Percentiles rank a stretch among this genome's conserved stretches.
These are phyloP conservation scores for Mormyrus iriodes DNA, from an alignment of 2,113 vertebrate genomes.

Conservation along the genomic window DNA sequence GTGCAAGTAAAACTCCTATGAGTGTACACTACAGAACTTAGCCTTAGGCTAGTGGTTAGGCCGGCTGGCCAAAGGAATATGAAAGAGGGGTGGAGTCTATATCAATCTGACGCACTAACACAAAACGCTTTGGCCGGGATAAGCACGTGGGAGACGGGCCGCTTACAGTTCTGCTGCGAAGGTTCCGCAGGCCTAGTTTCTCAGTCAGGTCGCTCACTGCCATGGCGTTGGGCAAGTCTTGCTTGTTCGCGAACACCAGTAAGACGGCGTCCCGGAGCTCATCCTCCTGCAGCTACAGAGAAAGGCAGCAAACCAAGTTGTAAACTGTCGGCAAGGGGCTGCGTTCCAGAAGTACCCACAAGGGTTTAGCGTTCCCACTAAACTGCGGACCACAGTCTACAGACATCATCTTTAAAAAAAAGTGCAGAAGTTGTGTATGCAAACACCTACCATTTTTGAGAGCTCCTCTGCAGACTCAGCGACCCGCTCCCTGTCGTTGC, in stretches of 20 bases:
- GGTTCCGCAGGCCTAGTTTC: constrained; percentile 69
- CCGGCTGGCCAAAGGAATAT: background rate
- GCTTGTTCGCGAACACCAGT: constrained; percentile 90
- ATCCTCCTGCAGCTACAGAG: constrained; percentile 71
- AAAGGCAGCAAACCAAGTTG: background rate
- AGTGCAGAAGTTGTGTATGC: background rate
- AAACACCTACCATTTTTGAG: constrained; percentile 74
- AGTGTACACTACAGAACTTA: background rate
- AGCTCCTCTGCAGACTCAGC: constrained; percentile 81
- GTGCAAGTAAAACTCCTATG: background rate
- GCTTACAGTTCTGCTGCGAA: constrained; percentile 73
- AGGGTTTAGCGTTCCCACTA: background rate
- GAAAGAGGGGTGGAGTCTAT: background rate
- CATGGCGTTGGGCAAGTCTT: constrained; percentile 89
- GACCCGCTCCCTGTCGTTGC: constrained; percentile 83
- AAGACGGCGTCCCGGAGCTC: constrained; percentile 78
- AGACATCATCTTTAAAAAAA: background rate
- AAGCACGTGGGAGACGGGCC: background rate
- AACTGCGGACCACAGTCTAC: background rate
- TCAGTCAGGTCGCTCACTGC: constrained; percentile 76
- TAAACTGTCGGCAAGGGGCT: background rate
- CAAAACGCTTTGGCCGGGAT: background rate
- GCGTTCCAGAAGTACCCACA: background rate
- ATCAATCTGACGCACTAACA: background rate
- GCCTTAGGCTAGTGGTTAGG: background rate